Base-by-base conservation (phyloP, 2,113 vertebrate species). In the Cyprinus carpio region DNA sequence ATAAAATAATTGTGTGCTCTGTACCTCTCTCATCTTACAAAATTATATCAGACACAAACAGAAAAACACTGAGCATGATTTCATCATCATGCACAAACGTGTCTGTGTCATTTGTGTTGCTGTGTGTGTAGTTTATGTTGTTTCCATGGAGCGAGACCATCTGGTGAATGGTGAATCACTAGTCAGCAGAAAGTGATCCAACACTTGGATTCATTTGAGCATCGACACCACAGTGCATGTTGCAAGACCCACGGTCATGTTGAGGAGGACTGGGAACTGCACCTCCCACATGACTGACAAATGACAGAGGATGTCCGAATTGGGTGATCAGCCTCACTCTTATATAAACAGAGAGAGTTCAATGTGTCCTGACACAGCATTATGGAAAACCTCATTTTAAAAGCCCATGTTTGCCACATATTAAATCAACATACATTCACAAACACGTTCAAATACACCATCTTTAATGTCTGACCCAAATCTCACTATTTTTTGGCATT, bases 121-220 rank as follows among this genome's bases (percentile, higher is more conserved):
- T 40, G n/a, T 81, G 77, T 60, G 54, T 79, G 51, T 79, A 8
- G 76, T 60, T 20, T 62, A 56, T 80, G 78, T 65, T 27, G 78
- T 65, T 29, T 29, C n/a, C 78, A 81, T 81, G 58, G 78, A 81
- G 78, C 0, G 78, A 81, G 78, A 81, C 78, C 78, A 81, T 81
- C 78, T 81, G 78, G 77, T 43, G 27, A 64, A 62, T 64, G 56
- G 15, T 64, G 43, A 81, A 81, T 29, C 58, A 29, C 78, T 80
- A 81, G 78, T 81, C 78, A 81, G 78, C 78, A 81, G 31, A 81
- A 64, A 64, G 58, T 60, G 34, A 25, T 27, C 77, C 77, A 58
- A 23, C 29, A 80, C 40, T 74, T 46, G 40, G 40, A 49, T 49
- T 75, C n/a, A 25, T 27, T 75, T 46, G 71, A 18, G 13, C n/a